These are phyloP conservation scores for Endotricha flammealis DNA, from an alignment of 2,888 invertebrate species.

Conservation along the genomic window DNA sequence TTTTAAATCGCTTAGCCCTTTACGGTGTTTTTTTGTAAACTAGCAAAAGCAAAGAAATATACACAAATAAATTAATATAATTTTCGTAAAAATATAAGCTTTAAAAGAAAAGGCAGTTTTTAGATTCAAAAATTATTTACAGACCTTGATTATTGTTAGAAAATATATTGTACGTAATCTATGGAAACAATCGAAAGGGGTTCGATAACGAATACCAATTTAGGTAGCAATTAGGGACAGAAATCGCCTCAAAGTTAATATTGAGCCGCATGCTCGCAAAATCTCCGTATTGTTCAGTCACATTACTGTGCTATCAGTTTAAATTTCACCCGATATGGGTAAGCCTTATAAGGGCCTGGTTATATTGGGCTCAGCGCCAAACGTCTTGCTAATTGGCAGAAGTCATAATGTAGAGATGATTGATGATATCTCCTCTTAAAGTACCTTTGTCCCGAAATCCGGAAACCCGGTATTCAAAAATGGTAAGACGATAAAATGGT, in stretches of 20 bases:
- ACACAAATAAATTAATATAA: too few relatives aligned
- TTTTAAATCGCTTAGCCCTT: slow-evolving; percentile 26
- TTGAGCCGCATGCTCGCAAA: slow-evolving; percentile 35
- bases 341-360: slow-evolving; percentile 41
- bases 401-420: slow-evolving; percentile 54
- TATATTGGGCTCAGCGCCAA: slow-evolving; percentile 46
- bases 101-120: too few relatives aligned
- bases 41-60: too few relatives aligned
- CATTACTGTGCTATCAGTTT: slow-evolving; percentile 63
- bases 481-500: slow-evolving; percentile 3
- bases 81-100: too few relatives aligned
- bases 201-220: slow-evolving; percentile 39
- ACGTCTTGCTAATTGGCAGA: slow-evolving; percentile 64
- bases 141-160: too few relatives aligned
- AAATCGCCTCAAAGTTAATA: slow-evolving; percentile 46
- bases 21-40: slow-evolving; percentile 15
- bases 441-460: slow-evolving; percentile 13
- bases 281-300: slow-evolving; percentile 62
- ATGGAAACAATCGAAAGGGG: background rate
- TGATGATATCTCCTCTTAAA: slow-evolving; percentile 28
- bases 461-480: slow-evolving; percentile 1
- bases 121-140: too few relatives aligned
- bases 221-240: slow-evolving; percentile 62
- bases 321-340: slow-evolving; percentile 62
- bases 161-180: too few relatives aligned